phyloP scores from a whole-genome alignment of 1,140 invertebrate species.

The Lutraria rhynchaena region DNA sequence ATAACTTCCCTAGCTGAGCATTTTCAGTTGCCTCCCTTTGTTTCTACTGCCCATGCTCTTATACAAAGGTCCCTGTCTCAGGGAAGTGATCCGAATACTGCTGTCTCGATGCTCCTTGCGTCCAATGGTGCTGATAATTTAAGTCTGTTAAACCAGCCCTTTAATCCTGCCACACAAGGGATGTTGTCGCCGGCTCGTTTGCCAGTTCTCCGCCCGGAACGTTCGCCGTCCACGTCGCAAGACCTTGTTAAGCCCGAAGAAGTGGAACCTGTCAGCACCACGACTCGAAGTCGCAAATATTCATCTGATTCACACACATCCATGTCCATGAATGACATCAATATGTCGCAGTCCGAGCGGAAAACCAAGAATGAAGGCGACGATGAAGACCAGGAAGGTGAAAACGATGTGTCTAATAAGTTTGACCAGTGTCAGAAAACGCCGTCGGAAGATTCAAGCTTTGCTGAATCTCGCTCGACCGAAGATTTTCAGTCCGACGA shows the following conservation, averaged over 20 bases:
- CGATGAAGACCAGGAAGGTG: constrained; percentile 16
- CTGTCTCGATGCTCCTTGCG: constrained; percentile 55
- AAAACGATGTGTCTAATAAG: constrained; percentile 39
- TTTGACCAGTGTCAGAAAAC: constrained; percentile 57
- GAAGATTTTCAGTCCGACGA: constrained; percentile 60
- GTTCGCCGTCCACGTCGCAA: constrained; percentile 25
- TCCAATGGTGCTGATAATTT: constrained; percentile 54
- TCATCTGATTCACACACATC: constrained; percentile 57
- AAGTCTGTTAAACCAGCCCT: constrained; percentile 43
- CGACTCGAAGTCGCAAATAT: constrained; percentile 53
- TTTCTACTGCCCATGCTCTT: constrained; percentile 49
- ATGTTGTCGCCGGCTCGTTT: constrained; percentile 42
- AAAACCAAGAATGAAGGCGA: constrained; percentile 39
- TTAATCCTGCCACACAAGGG: constrained; percentile 12
- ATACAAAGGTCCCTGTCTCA: constrained; percentile 54
- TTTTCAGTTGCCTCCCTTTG: constrained; percentile 55
- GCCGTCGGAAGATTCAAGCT: constrained; percentile 65
- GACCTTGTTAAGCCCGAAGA: constrained; percentile 28
- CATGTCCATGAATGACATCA: constrained; percentile 35
- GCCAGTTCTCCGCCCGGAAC: constrained; percentile 40
- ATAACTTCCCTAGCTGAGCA: constrained; percentile 44
- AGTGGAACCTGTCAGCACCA: constrained; percentile 56
- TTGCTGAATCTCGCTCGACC: constrained; percentile 51
- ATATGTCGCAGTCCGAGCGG: constrained; percentile 7
- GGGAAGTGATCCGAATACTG: constrained; percentile 53